A percentile compares a stretch with the other conserved stretches of the same genome.
These are phyloP conservation scores for Oncorhynchus tshawytscha DNA, from an alignment of 2,113 vertebrate genomes.

Conservation along the genomic window DNA sequence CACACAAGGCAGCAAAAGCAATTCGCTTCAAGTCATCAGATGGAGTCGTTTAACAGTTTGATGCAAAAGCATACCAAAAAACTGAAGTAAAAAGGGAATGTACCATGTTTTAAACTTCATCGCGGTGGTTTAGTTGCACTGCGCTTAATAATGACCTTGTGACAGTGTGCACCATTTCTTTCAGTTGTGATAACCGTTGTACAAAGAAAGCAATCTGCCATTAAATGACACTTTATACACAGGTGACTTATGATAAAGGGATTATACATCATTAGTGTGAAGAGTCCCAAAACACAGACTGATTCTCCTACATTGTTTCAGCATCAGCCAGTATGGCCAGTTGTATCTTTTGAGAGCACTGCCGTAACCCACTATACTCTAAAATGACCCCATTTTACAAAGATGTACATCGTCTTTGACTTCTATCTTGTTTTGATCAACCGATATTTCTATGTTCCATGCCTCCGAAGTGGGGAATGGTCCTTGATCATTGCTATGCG, in stretches of 20 bases:
- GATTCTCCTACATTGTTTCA: constrained; percentile 13
- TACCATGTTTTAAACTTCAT: background rate
- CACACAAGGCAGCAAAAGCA: constrained; percentile 22
- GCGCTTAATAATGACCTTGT: background rate
- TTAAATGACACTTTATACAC: constrained; percentile 57
- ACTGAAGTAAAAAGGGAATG: background rate
- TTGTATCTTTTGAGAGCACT: constrained; percentile 34
- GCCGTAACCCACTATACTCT: constrained; percentile 1
- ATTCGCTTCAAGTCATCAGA: background rate
- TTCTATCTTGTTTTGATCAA: background rate
- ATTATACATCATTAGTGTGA: constrained; percentile 13
- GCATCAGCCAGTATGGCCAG: constrained; percentile 16
- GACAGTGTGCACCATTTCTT: background rate
- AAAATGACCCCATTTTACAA: constrained; percentile 11
- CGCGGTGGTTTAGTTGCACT: background rate
- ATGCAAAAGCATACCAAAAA: background rate
- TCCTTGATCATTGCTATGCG: constrained; percentile 2
- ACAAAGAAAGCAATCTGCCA: constrained; percentile 47
- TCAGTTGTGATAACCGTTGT: background rate
- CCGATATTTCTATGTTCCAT: background rate
- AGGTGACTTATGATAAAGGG: constrained; percentile 1
- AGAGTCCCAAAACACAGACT: constrained; percentile 26
- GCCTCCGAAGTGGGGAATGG: background rate
- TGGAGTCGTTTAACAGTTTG: background rate
- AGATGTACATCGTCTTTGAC: constrained; percentile 32